A percentile compares a stretch with the other conserved stretches of the same genome.
phyloP scores from a whole-genome alignment of 2,888 invertebrate species.

The Malthinus flaveolus region DNA sequence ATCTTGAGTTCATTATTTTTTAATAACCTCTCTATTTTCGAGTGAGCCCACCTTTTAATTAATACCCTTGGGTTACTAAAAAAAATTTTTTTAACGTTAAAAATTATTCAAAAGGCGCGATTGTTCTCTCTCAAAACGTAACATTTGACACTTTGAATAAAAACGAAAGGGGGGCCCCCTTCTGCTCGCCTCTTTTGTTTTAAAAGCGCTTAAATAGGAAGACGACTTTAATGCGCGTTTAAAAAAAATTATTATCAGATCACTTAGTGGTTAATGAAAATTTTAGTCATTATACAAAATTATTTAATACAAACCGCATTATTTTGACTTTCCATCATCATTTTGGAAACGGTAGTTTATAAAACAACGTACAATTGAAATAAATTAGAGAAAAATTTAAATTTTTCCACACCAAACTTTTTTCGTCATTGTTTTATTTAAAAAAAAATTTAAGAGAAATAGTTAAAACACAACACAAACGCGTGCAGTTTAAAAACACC shows the following conservation, averaged over 20 bases:
- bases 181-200: no score
- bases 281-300: neutral
- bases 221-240: neutral
- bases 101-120: no score
- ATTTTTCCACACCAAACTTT: neutral
- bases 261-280: neutral
- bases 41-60: no score
- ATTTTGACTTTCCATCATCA: slow-evolving; percentile 23
- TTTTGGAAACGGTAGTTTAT: neutral
- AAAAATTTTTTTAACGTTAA: no score
- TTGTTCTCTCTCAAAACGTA: no score
- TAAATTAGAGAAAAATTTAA: neutral
- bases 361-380: neutral
- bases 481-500: neutral
- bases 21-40: no score
- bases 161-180: no score
- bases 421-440: neutral
- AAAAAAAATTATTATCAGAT: neutral
- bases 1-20: no score
- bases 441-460: neutral
- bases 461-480: neutral
- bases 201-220: neutral
- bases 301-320: slow-evolving; percentile 22
- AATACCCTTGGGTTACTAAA: no score
- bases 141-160: no score